Conservation (phyloP, 1,140 invertebrate genomes). For the Gonatopus flavifemur region DNA sequence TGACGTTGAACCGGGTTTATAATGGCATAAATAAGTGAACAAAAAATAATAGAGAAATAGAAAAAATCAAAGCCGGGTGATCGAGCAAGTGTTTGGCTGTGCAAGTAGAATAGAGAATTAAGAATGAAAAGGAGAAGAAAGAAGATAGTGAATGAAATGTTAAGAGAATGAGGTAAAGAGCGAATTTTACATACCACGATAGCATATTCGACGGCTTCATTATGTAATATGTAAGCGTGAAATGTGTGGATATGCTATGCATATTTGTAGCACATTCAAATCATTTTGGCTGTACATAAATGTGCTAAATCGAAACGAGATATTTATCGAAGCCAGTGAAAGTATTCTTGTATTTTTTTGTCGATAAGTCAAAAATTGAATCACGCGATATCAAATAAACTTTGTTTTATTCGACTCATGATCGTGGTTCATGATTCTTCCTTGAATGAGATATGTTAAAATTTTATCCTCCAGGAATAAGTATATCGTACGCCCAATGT, state of each 20-base stretch:
- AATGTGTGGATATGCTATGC: too few relatives aligned
- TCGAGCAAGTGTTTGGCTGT: slow-evolving; percentile 57
- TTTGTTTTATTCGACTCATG: too few relatives aligned
- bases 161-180: slow-evolving; percentile 8
- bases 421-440: too few relatives aligned
- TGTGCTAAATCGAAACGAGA: too few relatives aligned
- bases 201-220: not conserved
- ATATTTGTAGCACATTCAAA: too few relatives aligned
- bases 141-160: too few relatives aligned
- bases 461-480: too few relatives aligned
- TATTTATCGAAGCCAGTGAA: slow-evolving; percentile 37
- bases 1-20: not conserved
- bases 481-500: too few relatives aligned
- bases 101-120: slow-evolving; percentile 52
- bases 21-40: slow-evolving; percentile 8
- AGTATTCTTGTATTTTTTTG: slow-evolving; percentile 24
- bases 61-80: slow-evolving; percentile 36
- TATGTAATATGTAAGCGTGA: not conserved
- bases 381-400: too few relatives aligned
- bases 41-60: slow-evolving; percentile 8
- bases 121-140: slow-evolving; percentile 15
- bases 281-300: too few relatives aligned
- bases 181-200: slow-evolving; percentile 35
- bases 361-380: too few relatives aligned
- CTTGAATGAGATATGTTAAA: too few relatives aligned